These are phyloP conservation scores for Anoura caudifer DNA, from an alignment of 2,113 vertebrate genomes.

Conservation along the genomic window DNA sequence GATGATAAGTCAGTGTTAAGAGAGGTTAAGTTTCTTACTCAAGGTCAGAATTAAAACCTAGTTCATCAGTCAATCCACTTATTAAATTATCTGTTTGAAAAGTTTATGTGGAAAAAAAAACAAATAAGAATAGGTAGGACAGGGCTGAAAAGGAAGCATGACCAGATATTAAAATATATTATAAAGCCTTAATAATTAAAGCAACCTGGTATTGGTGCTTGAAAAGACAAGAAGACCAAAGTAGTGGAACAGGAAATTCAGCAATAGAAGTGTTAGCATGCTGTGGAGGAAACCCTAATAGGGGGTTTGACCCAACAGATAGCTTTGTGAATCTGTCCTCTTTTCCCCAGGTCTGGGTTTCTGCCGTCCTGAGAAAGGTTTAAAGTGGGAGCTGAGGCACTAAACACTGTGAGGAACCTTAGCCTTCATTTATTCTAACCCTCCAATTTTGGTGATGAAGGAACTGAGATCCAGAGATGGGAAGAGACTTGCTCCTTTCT, in stretches of 20 bases:
- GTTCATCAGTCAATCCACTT: background rate
- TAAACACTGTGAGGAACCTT: background rate
- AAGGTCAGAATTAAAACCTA: background rate
- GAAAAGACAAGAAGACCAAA: background rate
- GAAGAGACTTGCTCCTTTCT: background rate
- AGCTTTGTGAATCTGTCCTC: background rate
- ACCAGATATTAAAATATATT: background rate
- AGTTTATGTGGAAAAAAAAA: background rate
- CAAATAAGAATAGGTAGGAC: background rate
- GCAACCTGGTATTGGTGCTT: background rate
- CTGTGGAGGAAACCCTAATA: background rate
- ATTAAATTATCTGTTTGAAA: background rate
- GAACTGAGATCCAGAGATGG: background rate
- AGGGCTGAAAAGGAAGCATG: background rate
- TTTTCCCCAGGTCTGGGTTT: background rate
- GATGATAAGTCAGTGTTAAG: background rate
- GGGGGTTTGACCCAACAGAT: background rate
- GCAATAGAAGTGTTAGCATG: background rate
- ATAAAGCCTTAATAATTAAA: background rate
- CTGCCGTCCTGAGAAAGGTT: background rate
- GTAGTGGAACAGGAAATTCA: background rate
- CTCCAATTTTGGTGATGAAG: background rate
- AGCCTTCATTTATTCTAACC: background rate
- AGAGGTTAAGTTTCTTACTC: background rate
- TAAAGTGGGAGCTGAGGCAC: background rate